Evolutionary conservation across 2,888 invertebrate genomes (phyloP), one percentile per base, ranked within the genome.

Genomic region (Ecdyonurus torrentis): DNA sequence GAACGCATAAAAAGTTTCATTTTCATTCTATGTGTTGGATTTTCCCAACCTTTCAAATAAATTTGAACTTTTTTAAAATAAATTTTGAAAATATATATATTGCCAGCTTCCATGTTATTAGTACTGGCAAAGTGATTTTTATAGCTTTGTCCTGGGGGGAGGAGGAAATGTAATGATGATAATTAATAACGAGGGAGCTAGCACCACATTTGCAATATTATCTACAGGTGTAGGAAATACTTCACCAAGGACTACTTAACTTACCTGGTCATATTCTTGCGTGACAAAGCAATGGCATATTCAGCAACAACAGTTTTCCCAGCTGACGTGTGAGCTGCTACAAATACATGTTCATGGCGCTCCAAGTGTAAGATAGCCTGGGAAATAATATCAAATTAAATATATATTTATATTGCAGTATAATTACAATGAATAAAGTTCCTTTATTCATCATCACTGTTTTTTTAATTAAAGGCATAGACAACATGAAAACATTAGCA

Each of bases 251-350:
- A 24, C n/a, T 19, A 2, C 25, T 23, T n/a, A 3, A 62, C 61
- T 68, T 72, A 86, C 87, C 84, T 85, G 0, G 95, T 95, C 79
- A 90, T 89, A 74, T 96, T 92, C 68, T 87, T 86, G 70, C 91
- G 85, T 0, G 96, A 93, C 71, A 99, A 79, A 0, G 98, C 98
- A 68, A 99, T 95, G 0, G 99, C 99, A 75, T 99, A 99, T 77
- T 99, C 99, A 0, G 99, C 99, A 1, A 99, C 96, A 0, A 96
- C 98, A 0, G 99, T 99, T 78, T 99, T 99, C 23, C 91, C 94
- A 1, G 99, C 99, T 0, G 99, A 99, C 0, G 99, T 99, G 72
- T 99, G 99, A 0, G 99, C 99, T 0, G 99, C 96, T 0, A 99
- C 97, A 75, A 99, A 98, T 0, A 99, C 94, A 73, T 94, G 93